Percentiles rank a stretch among this genome's conserved stretches.
phyloP scores from a whole-genome alignment of 1,140 invertebrate species.

The Panulirus ornatus region DNA sequence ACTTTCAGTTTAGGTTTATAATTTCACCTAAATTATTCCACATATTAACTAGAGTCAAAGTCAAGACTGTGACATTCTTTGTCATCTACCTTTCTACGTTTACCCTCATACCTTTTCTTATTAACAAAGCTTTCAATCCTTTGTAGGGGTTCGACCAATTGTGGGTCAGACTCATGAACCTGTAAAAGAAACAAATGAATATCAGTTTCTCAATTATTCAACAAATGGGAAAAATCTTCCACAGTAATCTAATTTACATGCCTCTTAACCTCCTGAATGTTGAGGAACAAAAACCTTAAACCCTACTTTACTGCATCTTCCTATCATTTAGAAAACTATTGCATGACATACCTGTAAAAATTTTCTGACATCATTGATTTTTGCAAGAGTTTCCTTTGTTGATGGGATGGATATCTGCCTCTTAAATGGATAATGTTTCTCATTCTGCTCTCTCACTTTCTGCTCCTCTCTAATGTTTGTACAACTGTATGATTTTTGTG shows the following conservation, averaged over 20 bases:
- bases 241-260: not conserved
- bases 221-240: not conserved
- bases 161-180: constrained; percentile 44
- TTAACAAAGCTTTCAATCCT: constrained; percentile 58
- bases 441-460: not conserved
- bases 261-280: not conserved
- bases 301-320: not conserved
- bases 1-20: too few species aligned
- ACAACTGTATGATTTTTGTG: not conserved
- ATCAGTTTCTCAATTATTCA: constrained; percentile 1
- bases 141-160: not conserved
- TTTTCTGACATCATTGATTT: constrained; percentile 38
- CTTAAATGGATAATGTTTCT: not conserved
- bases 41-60: too few species aligned
- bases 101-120: constrained; percentile 50
- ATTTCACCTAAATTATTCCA: too few species aligned
- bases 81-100: constrained; percentile 40
- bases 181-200: not conserved
- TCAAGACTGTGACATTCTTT: too few species aligned
- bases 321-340: not conserved
- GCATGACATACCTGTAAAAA: constrained; percentile 24
- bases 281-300: not conserved
- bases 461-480: not conserved
- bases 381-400: constrained; percentile 27
- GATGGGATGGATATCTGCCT: constrained; percentile 26